These are phyloP conservation scores for Myiagra hebetior DNA, from an alignment of 2,113 vertebrate species.

Conservation along the genomic window DNA sequence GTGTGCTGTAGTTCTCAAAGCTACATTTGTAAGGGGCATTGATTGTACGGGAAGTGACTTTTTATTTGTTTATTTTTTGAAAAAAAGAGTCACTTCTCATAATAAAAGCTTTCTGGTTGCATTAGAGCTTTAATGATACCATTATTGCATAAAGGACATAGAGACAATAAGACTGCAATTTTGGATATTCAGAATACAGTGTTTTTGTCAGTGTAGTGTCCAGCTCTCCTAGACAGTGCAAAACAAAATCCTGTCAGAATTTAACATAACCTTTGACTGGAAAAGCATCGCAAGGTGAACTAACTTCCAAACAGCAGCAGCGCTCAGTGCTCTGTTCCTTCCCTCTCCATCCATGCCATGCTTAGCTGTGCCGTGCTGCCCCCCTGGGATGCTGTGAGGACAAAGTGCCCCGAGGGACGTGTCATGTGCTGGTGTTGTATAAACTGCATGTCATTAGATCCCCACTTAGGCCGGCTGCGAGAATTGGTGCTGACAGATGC, in stretches of 20 bases:
- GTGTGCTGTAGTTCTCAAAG: background rate
- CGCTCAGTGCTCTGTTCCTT: background rate
- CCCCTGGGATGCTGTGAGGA: background rate
- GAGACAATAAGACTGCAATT: background rate
- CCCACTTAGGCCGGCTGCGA: background rate
- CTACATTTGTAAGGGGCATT: background rate
- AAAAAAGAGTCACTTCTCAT: background rate
- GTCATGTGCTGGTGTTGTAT: background rate
- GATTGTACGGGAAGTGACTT: background rate
- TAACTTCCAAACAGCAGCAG: background rate
- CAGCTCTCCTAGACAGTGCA: background rate
- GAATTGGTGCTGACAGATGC: slow-evolving; percentile 1
- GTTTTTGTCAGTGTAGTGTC: background rate
- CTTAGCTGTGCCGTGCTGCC: background rate
- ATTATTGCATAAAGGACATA: background rate
- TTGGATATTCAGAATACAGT: background rate
- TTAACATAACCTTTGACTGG: background rate
- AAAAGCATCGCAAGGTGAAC: background rate
- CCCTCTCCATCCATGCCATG: background rate
- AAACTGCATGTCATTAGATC: background rate
- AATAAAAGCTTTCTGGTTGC: background rate
- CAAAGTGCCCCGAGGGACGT: background rate
- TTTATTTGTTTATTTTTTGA: background rate
- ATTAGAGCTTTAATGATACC: background rate
- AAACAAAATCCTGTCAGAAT: background rate